Percentiles rank a stretch among this genome's conserved stretches.
Conservation (phyloP, 2,113 vertebrate genomes). For the Neomonachus schauinslandi region DNA sequence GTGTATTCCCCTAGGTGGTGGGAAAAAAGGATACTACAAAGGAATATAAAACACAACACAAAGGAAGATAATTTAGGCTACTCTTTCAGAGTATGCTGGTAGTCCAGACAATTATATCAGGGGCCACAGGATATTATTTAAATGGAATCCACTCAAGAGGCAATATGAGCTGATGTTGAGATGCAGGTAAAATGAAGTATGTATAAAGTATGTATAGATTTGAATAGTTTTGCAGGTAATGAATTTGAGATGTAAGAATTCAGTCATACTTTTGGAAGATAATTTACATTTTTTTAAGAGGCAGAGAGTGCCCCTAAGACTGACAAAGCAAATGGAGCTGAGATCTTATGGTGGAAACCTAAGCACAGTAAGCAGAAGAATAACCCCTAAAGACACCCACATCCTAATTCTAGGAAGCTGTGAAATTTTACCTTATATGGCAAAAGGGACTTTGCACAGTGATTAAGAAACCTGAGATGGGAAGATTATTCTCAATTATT, state of each 20-base stretch:
- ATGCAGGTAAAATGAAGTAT: not conserved
- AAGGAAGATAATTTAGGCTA: not conserved
- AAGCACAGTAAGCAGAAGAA: not conserved
- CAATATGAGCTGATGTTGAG: not conserved
- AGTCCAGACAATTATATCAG: not conserved
- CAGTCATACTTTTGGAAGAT: not conserved
- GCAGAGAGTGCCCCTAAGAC: not conserved
- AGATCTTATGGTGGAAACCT: not conserved
- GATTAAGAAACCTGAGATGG: not conserved
- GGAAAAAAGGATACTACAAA: not conserved
- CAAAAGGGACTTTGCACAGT: not conserved
- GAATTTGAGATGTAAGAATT: not conserved
- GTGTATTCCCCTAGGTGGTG: not conserved
- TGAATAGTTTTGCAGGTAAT: not conserved
- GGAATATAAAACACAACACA: not conserved
- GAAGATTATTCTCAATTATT: not conserved
- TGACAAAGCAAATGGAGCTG: not conserved
- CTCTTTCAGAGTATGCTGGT: not conserved
- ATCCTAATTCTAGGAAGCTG: not conserved
- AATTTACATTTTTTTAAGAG: not conserved
- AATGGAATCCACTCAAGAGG: not conserved
- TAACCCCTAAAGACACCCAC: not conserved
- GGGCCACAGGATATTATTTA: not conserved
- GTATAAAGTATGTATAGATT: not conserved
- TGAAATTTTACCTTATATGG: not conserved